phyloP scores from a whole-genome alignment of 2,797 vertebrate genomes.

The Kryptolebias ocellatus region DNA sequence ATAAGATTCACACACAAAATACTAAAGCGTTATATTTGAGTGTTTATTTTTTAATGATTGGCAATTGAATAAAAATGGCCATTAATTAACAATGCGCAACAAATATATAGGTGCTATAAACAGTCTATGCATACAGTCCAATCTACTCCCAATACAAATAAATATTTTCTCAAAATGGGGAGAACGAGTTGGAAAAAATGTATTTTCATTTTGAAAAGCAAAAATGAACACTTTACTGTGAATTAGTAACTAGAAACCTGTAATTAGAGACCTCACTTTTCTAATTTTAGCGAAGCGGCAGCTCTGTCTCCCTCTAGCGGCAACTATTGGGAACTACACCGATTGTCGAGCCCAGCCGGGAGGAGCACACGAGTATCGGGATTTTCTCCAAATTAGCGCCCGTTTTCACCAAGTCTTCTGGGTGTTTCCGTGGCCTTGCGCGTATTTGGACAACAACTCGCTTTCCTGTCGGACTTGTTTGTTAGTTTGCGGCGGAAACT shows the following conservation, averaged over 20 bases:
- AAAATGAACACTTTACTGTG: not conserved
- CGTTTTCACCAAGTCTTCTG: not conserved
- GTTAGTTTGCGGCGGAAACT: not conserved
- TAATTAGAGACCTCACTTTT: constrained; percentile 44
- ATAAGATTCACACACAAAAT: no score
- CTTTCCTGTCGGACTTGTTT: not conserved
- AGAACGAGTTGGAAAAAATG: no score
- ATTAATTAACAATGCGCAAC: no score
- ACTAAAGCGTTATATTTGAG: no score
- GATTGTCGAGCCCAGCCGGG: constrained; percentile 13
- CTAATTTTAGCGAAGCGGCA: constrained; percentile 51
- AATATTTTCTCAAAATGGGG: no score
- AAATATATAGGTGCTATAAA: no score
- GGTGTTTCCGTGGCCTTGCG: not conserved
- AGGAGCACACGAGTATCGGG: constrained; percentile 34
- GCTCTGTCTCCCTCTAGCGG: constrained; percentile 58
- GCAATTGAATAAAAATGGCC: no score
- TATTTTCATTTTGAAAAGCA: no score
- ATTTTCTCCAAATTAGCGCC: not conserved
- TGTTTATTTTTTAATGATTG: no score
- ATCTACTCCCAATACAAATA: no score
- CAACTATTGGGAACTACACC: constrained; percentile 26
- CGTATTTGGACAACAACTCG: not conserved
- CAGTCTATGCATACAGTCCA: no score
- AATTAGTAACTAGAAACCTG: not conserved